phyloP scores from a whole-genome alignment of 2,113 vertebrate species.

The Trogon melanurus region DNA sequence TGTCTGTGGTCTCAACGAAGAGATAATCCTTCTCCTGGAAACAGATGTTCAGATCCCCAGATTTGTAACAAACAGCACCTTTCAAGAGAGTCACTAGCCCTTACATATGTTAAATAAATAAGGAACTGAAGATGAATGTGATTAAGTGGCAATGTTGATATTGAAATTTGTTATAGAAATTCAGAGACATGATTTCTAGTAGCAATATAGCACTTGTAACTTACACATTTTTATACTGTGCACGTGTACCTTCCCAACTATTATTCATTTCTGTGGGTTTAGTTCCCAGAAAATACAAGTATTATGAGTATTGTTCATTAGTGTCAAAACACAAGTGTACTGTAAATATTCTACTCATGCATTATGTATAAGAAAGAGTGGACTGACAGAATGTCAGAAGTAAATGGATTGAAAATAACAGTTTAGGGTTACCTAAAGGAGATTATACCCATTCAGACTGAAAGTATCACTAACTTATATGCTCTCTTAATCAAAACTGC shows the following conservation, averaged over 20 bases:
- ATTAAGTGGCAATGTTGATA: not conserved
- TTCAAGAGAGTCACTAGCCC: not conserved
- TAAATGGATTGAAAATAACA: constrained; percentile 38
- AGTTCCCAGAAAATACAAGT: not conserved
- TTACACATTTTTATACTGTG: not conserved
- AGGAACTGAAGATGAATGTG: not conserved
- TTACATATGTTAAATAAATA: not conserved
- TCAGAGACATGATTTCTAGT: not conserved
- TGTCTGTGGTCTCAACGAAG: not conserved
- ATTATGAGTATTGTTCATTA: not conserved
- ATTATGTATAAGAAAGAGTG: not conserved
- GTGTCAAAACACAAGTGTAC: constrained; percentile 16
- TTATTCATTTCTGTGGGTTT: not conserved
- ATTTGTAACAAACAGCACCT: not conserved
- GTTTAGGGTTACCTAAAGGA: not conserved
- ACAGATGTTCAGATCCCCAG: not conserved
- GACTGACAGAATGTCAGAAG: constrained; percentile 5
- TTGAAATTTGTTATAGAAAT: not conserved
- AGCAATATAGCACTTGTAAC: not conserved
- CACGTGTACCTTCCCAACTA: not conserved
- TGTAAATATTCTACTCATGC: not conserved
- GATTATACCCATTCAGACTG: not conserved
- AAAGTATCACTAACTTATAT: not conserved
- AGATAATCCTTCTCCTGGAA: not conserved
- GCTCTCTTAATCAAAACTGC: not conserved